Evolutionary conservation across 2,797 vertebrate genomes (phyloP), one percentile per base, ranked within the genome.

Genomic region (Pelochelys cantorii): DNA sequence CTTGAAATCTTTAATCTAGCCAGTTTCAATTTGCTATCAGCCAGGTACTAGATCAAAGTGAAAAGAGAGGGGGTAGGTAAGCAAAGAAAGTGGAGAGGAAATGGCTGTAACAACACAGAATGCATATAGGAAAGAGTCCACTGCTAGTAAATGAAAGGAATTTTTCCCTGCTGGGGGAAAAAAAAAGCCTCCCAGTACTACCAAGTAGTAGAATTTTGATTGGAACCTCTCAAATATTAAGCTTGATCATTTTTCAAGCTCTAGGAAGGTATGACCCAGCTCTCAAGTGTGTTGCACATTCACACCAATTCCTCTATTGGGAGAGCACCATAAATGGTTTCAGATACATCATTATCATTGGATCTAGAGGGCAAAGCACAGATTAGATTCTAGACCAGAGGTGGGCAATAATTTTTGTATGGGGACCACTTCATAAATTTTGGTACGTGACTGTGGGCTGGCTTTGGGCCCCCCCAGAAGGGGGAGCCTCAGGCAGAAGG

Each of bases 281-380:
- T n/a, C 53, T 52, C 1, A 3, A 2, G 2, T 4, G 53, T 4
- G 5, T 1, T 48, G 79, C 34, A 27, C 6, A 11, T 12, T 0
- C 20, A 83, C 0, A 74, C 20, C 48, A 10, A 3, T 62, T 52
- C 52, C 20, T 31, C 31, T 37, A 23, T 20, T 25, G 11, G 34
- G 34, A 65, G n/a, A n/a, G 62, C 60, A 31, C 3, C 60, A 31
- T 31, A 13, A 62, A 31, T 31, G 60, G 27, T 62, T 31, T 62
- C 60, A 62, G 60, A 62, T 17, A 31, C 29, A 62, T 62, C 60
- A 31, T 31, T 62, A 29, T 29, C 60, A 31, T 14, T 62, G 29
- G 29, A 3, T 62, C 60, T 31, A 62, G 29, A 3, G 29, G 60
- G 60, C 29, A 17, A 31, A 31, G 60, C 6, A 31, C 60, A 29